Base-by-base conservation (phyloP, 2,113 vertebrate genomes). In the Lichenostomus cassidix region DNA sequence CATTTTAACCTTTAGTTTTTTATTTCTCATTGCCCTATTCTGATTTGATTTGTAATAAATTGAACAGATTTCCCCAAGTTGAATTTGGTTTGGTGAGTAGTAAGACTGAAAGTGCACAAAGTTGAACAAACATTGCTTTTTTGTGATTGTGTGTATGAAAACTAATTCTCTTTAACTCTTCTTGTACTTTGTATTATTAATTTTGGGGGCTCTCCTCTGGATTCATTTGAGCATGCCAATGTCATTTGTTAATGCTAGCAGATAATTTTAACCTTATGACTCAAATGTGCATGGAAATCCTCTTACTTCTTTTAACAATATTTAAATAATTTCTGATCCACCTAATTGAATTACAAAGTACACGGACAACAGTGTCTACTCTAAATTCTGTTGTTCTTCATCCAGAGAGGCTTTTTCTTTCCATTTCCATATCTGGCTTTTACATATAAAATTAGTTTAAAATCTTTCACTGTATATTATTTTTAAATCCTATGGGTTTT, bases 341-440 rank as follows among this genome's bases (percentile, higher is more conserved):
- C 3, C 7, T 71, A 49, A 27, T 12, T 71, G 28, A 86, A 89
- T 58, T 60, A 16, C 8, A 79, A 50, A 88, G 6, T 12, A 64
- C 8, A 41, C 62, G n/a, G 25, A 41, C 29, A 29, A 62, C 10
- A 64, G 11, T 8, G 7, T 23, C 0, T 0, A 59, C 18, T 65
- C 28, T 56, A 55, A 84, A 69, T 77, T 87, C 49, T 60, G 25
- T 13, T 82, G 21, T 0, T 67, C 87, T 82, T 88, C 16, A 53
- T 69, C 19, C 28, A 59, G 11, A 69, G 11, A 83, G 11, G 1
- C 2, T 46, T 64, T 28, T 39, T 53, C 39, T 69, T 49, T 91
- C 59, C 4, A 37, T 73, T 93, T 83, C 23, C 14, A 21, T 10
- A 7, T 39, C 27, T 70, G 24, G 2, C 10, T 82, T 90, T 53